Base-by-base conservation (phyloP, 2,797 vertebrate genomes). In the Otus scops region DNA sequence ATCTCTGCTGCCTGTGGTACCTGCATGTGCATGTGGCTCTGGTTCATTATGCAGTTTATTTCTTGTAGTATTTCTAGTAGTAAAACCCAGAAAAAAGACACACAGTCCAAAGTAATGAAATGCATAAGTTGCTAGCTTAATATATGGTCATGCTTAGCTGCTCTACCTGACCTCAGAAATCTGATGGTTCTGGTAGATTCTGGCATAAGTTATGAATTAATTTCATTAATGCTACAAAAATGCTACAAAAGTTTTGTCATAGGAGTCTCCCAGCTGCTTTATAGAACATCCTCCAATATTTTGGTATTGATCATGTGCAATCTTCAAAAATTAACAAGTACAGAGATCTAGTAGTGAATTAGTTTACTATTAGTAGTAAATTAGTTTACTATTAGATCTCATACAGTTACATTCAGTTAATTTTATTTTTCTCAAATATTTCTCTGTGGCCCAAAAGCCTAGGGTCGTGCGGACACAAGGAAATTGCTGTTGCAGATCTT, bases 391-490 rank as follows among this genome's bases (percentile, higher is more conserved):
- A 3, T 43, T 82, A 76, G 50, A 60, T 13, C 3, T 63, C 39
- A 45, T 34, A 11, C 4, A 23, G 20, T 59, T 71, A 8, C 32
- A 4, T 54, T 50, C 36, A n/a, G 50, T 24, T 87, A n/a, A 43
- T 88, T 92, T 45, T 43, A 30, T 36, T 83, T 93, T 64, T 14
- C 13, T 8, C 1, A 15, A 26, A 20, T 60, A 50, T 64, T 92
- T 77, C 27, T 54, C 53, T 16, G 3, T 9, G 15, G 8, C 4
- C 12, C 17, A 65, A 47, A 20, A 82, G 13, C 26, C 47, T n/a
- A 28, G 67, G 17, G 8, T 54, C 11, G 7, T 3, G 18, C 60
- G 12, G 11, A 30, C 23, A 56, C 0, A 1, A 53, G 17, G 27
- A 59, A 85, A 26, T 7, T 30, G 27, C 39, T 38, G 2, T 9